Evolutionary conservation across 2,797 vertebrate genomes (phyloP), one percentile per base, ranked within the genome.

Genomic region (Leptoclinus maculatus): DNA sequence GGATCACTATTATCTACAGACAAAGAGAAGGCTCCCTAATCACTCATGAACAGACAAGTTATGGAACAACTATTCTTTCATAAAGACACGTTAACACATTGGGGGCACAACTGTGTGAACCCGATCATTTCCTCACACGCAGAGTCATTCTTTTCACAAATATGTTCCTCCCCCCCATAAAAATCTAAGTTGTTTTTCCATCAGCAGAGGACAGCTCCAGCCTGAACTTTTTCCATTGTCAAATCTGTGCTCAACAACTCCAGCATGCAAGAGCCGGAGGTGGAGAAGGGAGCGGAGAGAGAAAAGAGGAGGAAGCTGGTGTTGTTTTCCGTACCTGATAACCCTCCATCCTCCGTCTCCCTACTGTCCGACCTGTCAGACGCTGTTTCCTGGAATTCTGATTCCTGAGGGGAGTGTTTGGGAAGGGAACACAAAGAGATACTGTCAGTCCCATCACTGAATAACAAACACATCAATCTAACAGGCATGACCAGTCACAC

Each of bases 311-410:
- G 86, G 87, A 93, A 91, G 71, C 73, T 72, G 1, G 80, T 84
- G 82, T 87, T 85, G 54, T 87, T 87, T 91, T 93, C 85, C 82
- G 3, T 95, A 96, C 94, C 93, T 95, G 95, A 96, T 95, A 95
- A 92, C 74, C 88, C 83, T 91, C 90, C 93, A 90, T 94, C 89
- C 84, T 94, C 91, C 78, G 90, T 80, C 78, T 89, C 91, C 80
- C 79, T 85, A 71, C 88, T 80, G 86, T 93, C 90, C 49, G 80
- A 92, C 89, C 89, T 91, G 92, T 92, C 90, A 76, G 90, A 85
- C 39, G 62, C 78, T 4, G 84, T 88, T 94, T 95, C 94, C 95
- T 93, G 94, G 81, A 93, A 86, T 87, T 89, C 88, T 85, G 89
- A 87, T 73, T 93, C 92, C 94, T 94, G 89, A 82, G 82, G 76